Evolutionary conservation across 1,140 invertebrate species (phyloP).

Genomic region (Pseudomyrmex gracilis): DNA sequence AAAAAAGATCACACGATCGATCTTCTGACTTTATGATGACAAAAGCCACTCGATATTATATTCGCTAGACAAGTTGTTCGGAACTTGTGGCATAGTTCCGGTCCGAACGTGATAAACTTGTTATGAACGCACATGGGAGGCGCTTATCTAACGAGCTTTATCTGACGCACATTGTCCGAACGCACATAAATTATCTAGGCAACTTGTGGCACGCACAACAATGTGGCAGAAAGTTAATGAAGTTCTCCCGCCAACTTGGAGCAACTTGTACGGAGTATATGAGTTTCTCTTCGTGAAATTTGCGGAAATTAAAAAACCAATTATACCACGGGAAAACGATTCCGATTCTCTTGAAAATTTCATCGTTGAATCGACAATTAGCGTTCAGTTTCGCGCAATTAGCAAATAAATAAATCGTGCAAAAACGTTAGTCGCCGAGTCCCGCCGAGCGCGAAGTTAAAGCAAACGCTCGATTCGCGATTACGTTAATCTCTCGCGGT

Average conservation of each 20-base stretch:
- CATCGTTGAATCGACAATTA: neutral
- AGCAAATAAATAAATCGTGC: conserved; percentile 15
- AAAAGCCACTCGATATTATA: conserved; percentile 56
- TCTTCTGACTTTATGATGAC: conserved; percentile 49
- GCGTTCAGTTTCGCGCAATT: neutral
- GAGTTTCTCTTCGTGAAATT: conserved; percentile 16
- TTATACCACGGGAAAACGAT: neutral
- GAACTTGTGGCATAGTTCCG: conserved; percentile 33
- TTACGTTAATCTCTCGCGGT: neutral
- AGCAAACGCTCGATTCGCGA: neutral
- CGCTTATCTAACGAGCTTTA: too few relatives aligned
- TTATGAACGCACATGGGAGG: too few relatives aligned
- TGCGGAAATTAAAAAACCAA: neutral
- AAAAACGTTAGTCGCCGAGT: neutral
- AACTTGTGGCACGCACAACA: too few relatives aligned
- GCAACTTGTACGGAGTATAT: conserved; percentile 1
- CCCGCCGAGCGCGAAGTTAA: neutral
- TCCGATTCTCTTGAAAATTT: neutral
- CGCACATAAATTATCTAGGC: too few relatives aligned
- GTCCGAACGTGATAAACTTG: too few relatives aligned
- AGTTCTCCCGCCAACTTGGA: conserved; percentile 64
- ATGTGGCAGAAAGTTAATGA: conserved; percentile 46
- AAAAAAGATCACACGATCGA: too few relatives aligned
- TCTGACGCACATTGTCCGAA: too few relatives aligned
- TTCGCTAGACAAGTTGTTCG: conserved; percentile 15